phyloP scores from a whole-genome alignment of 2,113 vertebrate genomes.

The Erythrocercus mccallii region DNA sequence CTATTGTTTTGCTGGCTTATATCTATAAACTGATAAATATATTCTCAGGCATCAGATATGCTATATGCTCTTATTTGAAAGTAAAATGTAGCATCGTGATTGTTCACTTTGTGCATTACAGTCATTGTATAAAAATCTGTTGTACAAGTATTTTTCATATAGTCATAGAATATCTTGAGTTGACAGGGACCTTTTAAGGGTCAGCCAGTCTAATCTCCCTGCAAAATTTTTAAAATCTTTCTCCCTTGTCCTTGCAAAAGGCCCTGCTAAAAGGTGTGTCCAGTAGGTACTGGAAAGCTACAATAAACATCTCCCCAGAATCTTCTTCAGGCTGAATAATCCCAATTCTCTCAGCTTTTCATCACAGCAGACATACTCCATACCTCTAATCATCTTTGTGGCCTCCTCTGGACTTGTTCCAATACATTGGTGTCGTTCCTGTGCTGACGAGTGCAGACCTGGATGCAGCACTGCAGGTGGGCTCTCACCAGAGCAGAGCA shows the following conservation, averaged over 20 bases:
- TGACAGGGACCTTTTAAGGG: neutral
- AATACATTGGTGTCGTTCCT: neutral
- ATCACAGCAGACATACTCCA: neutral
- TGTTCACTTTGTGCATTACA: neutral
- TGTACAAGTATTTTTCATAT: neutral
- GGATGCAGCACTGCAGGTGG: neutral
- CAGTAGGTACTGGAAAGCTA: neutral
- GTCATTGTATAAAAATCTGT: neutral
- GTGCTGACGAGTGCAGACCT: neutral
- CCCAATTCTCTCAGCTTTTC: neutral
- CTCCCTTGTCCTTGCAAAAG: neutral
- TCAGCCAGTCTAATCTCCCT: neutral
- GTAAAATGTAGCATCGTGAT: neutral
- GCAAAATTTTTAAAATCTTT: neutral
- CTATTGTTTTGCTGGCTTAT: neutral
- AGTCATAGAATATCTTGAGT: neutral
- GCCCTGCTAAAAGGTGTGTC: neutral
- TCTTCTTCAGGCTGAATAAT: neutral
- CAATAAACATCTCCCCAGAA: neutral
- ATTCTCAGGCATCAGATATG: neutral
- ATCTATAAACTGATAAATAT: neutral
- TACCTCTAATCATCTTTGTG: neutral
- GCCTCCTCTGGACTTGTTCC: neutral
- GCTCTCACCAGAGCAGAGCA: neutral
- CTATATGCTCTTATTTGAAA: neutral